Evolutionary conservation across 2,797 vertebrate genomes (phyloP).

Genomic region (Tangara arthus): DNA sequence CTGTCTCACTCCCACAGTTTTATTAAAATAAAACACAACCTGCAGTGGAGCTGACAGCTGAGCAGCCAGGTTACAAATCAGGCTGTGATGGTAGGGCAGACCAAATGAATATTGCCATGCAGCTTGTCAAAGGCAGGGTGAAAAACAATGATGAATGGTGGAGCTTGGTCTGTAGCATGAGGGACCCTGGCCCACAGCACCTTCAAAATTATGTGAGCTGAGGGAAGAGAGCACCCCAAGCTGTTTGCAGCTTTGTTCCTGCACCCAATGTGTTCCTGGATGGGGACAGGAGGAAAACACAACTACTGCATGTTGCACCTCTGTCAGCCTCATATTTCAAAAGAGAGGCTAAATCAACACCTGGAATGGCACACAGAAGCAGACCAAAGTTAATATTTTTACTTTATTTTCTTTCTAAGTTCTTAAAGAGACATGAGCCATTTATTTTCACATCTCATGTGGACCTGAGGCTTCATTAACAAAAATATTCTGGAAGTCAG

Average conservation of each 20-base stretch:
- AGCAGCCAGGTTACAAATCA: conserved; percentile 57
- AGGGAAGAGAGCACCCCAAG: neutral
- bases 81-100: conserved; percentile 16
- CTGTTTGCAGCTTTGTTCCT: neutral
- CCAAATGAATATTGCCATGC: conserved; percentile 9
- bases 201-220: fast-evolving
- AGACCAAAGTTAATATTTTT: neutral
- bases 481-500: neutral
- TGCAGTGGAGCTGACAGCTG: conserved; percentile 62
- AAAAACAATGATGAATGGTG: neutral
- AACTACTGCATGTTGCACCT: fast-evolving
- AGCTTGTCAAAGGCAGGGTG: conserved; percentile 22
- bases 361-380: neutral
- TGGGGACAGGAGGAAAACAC: neutral
- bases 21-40: conserved; percentile 57
- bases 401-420: neutral
- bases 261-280: fast-evolving
- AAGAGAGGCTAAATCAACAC: neutral
- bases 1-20: conserved; percentile 19
- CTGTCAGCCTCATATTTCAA: neutral
- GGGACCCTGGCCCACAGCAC: fast-evolving
- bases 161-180: fast-evolving
- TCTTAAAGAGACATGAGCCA: fast-evolving
- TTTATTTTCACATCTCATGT: neutral
- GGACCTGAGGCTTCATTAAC: neutral